A percentile compares a stretch with the other conserved stretches of the same genome.
These are phyloP conservation scores for Hylaea fasciaria DNA, from an alignment of 2,888 invertebrate species.

Conservation along the genomic window DNA sequence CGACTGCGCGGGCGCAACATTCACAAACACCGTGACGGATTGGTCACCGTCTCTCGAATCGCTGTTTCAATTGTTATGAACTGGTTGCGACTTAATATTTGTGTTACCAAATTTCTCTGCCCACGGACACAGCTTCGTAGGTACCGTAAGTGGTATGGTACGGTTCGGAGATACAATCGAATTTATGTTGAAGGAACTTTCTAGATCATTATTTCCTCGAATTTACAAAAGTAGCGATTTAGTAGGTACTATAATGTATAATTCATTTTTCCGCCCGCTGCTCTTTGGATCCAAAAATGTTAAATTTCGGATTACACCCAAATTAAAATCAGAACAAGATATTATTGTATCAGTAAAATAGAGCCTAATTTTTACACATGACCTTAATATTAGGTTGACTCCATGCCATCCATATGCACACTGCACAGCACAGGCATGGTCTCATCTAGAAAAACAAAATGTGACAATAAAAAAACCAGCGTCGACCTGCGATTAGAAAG, in stretches of 20 bases:
- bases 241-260: too few species aligned
- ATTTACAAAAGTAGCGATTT: slow-evolving; percentile 13
- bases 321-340: too few species aligned
- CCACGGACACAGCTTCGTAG: slow-evolving; percentile 63
- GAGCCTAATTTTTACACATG: too few species aligned
- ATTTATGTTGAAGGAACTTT: slow-evolving; percentile 70
- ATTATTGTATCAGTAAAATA: too few species aligned
- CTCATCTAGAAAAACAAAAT: not conserved
- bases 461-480: slow-evolving; percentile 23
- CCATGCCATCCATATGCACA: too few species aligned
- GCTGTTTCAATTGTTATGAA: slow-evolving; percentile 70
- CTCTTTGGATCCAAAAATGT: too few species aligned
- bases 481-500: slow-evolving; percentile 46
- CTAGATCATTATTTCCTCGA: slow-evolving; percentile 65
- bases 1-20: slow-evolving; percentile 27
- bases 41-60: slow-evolving; percentile 66
- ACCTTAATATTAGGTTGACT: too few species aligned
- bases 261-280: too few species aligned
- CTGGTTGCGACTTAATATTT: slow-evolving; percentile 57
- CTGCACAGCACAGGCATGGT: not conserved
- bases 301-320: too few species aligned
- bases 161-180: slow-evolving; percentile 73
- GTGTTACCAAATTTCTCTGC: slow-evolving; percentile 75
- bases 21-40: slow-evolving; percentile 63
- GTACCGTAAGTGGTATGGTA: slow-evolving; percentile 65